Percentiles rank a stretch among this genome's conserved stretches.
phyloP scores from a whole-genome alignment of 2,888 invertebrate genomes.

The Chouioia cunea region DNA sequence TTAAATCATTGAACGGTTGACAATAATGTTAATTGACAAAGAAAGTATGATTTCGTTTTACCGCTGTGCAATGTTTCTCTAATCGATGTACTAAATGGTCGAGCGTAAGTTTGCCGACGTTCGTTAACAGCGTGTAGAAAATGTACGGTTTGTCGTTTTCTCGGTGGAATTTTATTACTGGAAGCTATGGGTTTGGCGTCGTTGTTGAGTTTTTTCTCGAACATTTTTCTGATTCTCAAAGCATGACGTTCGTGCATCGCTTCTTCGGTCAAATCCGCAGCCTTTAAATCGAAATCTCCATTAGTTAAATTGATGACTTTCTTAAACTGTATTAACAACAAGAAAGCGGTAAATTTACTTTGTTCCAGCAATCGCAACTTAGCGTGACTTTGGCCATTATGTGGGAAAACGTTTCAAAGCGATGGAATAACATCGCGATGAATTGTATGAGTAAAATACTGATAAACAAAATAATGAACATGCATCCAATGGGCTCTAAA shows the following conservation, averaged over 20 bases:
- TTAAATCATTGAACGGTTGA: background rate
- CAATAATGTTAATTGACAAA: background rate
- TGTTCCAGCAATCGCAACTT: conserved; percentile 70
- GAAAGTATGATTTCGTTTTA: too few species aligned
- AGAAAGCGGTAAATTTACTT: conserved; percentile 12
- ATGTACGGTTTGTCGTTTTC: conserved; percentile 34
- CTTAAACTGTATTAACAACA: too few species aligned
- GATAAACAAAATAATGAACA: conserved; percentile 75
- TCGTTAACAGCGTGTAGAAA: conserved; percentile 11
- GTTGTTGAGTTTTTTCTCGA: conserved; percentile 83
- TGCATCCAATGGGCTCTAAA: conserved; percentile 74
- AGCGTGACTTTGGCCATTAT: conserved; percentile 91
- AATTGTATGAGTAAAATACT: conserved; percentile 75
- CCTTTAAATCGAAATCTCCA: conserved; percentile 66
- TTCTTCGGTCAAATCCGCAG: conserved; percentile 85
- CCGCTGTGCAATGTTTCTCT: conserved; percentile 19
- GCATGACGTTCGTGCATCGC: conserved; percentile 80
- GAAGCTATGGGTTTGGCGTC: conserved; percentile 41
- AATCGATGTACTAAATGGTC: conserved; percentile 19
- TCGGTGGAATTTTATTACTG: conserved; percentile 21
- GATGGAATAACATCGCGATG: conserved; percentile 76
- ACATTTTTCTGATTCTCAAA: conserved; percentile 88
- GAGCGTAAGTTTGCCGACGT: conserved; percentile 12
- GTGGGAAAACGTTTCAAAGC: conserved; percentile 76
- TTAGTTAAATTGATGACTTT: background rate